A percentile compares a stretch with the other conserved stretches of the same genome.
Evolutionary conservation across 2,888 invertebrate species (phyloP).

Genomic region (Cephus sareptanus): DNA sequence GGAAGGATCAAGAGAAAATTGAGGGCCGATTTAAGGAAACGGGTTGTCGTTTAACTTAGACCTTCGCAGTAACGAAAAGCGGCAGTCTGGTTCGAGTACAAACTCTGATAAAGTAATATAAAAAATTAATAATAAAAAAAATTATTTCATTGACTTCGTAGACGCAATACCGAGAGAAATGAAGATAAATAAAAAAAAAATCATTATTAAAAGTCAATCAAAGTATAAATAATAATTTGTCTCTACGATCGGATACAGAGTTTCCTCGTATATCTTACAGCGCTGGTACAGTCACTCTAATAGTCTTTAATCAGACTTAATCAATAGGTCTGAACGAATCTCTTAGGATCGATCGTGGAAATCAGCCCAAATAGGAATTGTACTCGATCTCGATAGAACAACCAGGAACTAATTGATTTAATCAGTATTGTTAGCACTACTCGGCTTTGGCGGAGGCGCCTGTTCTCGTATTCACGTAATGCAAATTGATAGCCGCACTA

Average conservation of each 20-base stretch:
- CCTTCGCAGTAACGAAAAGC: background rate
- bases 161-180: background rate
- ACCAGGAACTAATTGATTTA: background rate
- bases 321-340: background rate
- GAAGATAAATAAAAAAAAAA: background rate
- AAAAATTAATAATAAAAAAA: background rate
- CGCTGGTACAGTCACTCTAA: background rate
- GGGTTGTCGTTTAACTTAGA: background rate
- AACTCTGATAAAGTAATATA: background rate
- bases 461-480: background rate
- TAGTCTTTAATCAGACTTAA: background rate
- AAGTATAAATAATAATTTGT: background rate
- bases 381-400: background rate
- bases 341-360: background rate
- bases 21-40: background rate
- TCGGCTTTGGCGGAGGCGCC: background rate
- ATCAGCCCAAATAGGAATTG: background rate
- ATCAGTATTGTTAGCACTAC: background rate
- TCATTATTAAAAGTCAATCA: background rate
- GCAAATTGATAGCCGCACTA: background rate
- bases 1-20: background rate
- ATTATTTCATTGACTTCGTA: background rate
- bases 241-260: background rate
- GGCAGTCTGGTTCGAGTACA: background rate
- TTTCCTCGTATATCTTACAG: background rate